A percentile compares a stretch with the other conserved stretches of the same genome.
phyloP scores from a whole-genome alignment of 2,113 vertebrate species.

The Lasiurus borealis region DNA sequence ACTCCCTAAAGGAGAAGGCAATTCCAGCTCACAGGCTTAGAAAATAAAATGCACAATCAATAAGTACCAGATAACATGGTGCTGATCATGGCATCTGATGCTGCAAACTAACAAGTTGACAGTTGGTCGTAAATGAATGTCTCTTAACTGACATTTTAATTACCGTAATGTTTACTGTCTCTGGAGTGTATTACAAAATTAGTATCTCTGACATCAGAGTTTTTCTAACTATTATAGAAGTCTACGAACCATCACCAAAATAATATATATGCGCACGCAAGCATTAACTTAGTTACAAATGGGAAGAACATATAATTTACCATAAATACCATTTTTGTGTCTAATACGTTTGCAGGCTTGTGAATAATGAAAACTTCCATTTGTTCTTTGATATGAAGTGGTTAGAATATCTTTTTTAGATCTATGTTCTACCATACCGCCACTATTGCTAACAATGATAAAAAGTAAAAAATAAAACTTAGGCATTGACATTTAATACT shows the following conservation, averaged over 20 bases:
- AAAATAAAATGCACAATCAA: conserved; percentile 26
- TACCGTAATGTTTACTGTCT: conserved; percentile 29
- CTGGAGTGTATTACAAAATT: background rate
- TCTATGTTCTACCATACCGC: background rate
- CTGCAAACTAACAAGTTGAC: conserved; percentile 11
- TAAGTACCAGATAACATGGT: conserved; percentile 18
- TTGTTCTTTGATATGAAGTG: background rate
- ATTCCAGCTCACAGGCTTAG: conserved; percentile 3
- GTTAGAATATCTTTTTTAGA: background rate
- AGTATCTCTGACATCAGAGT: background rate
- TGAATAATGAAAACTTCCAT: background rate
- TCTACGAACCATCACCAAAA: background rate
- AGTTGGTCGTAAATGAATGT: background rate
- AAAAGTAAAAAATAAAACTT: background rate
- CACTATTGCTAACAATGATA: background rate
- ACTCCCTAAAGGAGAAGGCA: background rate
- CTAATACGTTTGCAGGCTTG: background rate
- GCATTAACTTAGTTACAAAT: background rate
- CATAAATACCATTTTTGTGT: background rate
- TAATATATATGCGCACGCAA: background rate
- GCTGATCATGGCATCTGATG: background rate
- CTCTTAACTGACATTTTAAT: conserved; percentile 48
- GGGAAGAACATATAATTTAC: conserved; percentile 43
- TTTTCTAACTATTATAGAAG: background rate
- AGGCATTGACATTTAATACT: background rate